A percentile compares a stretch with the other conserved stretches of the same genome.
These are phyloP conservation scores for Magallana angulata DNA, from an alignment of 1,140 invertebrate genomes.

Conservation along the genomic window DNA sequence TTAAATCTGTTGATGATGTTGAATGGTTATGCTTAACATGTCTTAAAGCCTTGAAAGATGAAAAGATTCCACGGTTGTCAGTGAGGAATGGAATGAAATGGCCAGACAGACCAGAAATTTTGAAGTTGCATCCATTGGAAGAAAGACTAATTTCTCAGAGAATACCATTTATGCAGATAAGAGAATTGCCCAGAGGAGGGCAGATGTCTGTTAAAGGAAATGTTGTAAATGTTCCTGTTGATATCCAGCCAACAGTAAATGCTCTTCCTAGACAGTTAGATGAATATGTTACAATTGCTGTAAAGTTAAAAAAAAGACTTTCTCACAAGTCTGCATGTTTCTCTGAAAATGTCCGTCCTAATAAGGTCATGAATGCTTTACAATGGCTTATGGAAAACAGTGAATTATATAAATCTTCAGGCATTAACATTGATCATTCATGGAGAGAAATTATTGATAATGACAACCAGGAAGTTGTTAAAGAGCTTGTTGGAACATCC, in stretches of 20 bases:
- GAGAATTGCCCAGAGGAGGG: constrained; percentile 34
- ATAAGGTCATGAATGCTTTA: constrained; percentile 32
- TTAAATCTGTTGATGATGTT: constrained; percentile 39
- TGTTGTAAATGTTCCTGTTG: constrained; percentile 33
- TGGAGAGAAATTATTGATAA: constrained; percentile 16
- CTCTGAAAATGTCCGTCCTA: constrained; percentile 22
- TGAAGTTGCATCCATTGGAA: constrained; percentile 58
- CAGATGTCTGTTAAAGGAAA: constrained; percentile 40
- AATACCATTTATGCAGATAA: constrained; percentile 49
- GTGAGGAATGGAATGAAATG: constrained; percentile 41
- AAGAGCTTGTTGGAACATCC: constrained; percentile 17
- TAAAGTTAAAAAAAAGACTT: constrained; percentile 33
- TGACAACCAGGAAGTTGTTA: not conserved
- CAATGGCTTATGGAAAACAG: constrained; percentile 33
- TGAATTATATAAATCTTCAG: constrained; percentile 41
- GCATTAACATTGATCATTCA: constrained; percentile 35
- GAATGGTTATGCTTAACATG: constrained; percentile 47
- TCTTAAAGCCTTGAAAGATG: not conserved
- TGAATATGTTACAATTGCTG: constrained; percentile 37
- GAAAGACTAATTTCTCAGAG: constrained; percentile 54
- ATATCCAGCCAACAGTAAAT: constrained; percentile 53
- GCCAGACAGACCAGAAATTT: constrained; percentile 53
- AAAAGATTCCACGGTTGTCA: constrained; percentile 25
- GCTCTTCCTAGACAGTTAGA: constrained; percentile 45
- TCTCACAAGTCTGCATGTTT: constrained; percentile 22